Base-by-base conservation (phyloP, 2,888 invertebrate genomes). In the Rhagium mordax region DNA sequence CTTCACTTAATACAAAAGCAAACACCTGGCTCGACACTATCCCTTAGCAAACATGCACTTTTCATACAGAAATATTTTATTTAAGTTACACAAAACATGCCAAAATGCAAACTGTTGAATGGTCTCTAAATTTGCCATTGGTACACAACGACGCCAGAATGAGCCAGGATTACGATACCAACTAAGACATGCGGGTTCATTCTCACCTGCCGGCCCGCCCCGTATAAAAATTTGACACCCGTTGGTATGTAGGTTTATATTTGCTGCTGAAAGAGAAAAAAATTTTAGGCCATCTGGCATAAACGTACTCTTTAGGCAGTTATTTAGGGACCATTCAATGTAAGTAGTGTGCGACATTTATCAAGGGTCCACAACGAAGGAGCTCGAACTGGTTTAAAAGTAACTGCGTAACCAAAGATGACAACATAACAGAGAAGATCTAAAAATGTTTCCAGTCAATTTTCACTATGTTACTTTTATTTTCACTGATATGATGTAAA, bases 141-240 rank as follows among this genome's bases (percentile, higher is more conserved):
- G 70, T 74, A 77, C 47, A 72, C 57, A 71, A 66, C 75, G 75
- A 74, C 73, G 75, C 77, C 78, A 79, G 79, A 78, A 72, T 77
- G 78, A 81, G 81, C 79, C 79, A 81, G 79, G 78, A 51, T 51
- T 51, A 51, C 5, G 74, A 72, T 74, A 78, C 81, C 72, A 72
- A 74, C 69, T 70, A 80, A 81, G 78, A 82, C 84, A 84, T 84
- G 83, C 82, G 70, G 60, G 77, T 78, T 76, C 77, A 77, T 79
- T 87, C 90, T 90, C 90, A 90, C 90, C 90, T 76, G 76, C 76
- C 62, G 72, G 64, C 68, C 67, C 75, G 72, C 61, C 71, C 69
- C 57, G 61, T 88, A 88, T 90, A 89, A 89, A 88, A 90, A 89
- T 90, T 89, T 87, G 89, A 89, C 88, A 89, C 89, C 87, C 90